These are phyloP conservation scores for Cardiocondyla obscurior DNA, from an alignment of 1,140 invertebrate species.

Conservation along the genomic window DNA sequence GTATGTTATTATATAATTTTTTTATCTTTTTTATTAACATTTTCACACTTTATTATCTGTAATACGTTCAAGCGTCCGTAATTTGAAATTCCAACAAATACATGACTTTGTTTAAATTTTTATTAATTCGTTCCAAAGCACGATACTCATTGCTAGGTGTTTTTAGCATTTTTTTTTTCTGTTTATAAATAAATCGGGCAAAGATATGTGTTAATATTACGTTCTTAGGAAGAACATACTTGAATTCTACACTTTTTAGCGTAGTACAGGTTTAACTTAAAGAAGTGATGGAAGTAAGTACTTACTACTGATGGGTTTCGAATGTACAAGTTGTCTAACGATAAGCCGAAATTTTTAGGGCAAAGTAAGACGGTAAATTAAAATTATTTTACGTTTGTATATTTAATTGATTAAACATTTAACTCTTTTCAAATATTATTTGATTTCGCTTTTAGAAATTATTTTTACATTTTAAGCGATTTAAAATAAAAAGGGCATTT, in stretches of 20 bases:
- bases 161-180: constrained; percentile 9
- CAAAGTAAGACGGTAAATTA: constrained; percentile 22
- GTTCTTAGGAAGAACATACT: constrained; percentile 55
- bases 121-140: constrained; percentile 53
- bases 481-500: neutral
- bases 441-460: neutral
- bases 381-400: neutral
- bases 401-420: constrained; percentile 2
- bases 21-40: constrained; percentile 6
- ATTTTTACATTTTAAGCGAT: constrained; percentile 34
- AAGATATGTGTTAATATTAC: constrained; percentile 52
- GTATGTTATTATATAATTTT: neutral
- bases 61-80: constrained; percentile 59
- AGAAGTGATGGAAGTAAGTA: constrained; percentile 69
- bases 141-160: constrained; percentile 47
- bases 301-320: constrained; percentile 59
- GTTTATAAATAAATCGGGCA: constrained; percentile 60
- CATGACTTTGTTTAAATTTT: constrained; percentile 26
- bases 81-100: constrained; percentile 39
- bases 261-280: constrained; percentile 57
- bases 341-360: constrained; percentile 55
- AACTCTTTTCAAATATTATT: constrained; percentile 16
- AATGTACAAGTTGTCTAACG: constrained; percentile 66
- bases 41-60: constrained; percentile 8
- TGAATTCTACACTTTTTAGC: constrained; percentile 54